Evolutionary conservation across 1,140 invertebrate species (phyloP).

Genomic region (Tigriopus japonicus): DNA sequence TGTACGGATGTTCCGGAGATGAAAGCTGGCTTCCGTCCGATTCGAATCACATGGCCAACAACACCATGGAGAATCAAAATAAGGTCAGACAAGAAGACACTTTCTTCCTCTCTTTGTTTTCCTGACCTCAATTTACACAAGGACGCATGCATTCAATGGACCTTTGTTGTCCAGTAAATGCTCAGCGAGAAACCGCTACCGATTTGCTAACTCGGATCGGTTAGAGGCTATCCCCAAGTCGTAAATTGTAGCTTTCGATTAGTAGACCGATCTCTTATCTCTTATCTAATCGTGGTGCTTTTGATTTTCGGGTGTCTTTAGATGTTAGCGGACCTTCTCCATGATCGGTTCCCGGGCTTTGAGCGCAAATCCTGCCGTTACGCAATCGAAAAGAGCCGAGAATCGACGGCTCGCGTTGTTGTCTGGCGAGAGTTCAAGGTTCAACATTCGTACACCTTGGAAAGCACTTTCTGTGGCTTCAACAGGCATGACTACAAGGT

Average conservation of each 20-base stretch:
- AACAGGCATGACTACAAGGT: slow-evolving; percentile 51
- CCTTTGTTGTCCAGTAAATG: no score
- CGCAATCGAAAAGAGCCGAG: slow-evolving; percentile 51
- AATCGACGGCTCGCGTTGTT: slow-evolving; percentile 62
- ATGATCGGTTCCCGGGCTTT: slow-evolving; percentile 46
- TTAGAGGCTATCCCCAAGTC: no score
- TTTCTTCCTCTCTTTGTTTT: no score
- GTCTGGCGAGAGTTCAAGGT: slow-evolving; percentile 65
- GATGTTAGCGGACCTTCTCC: slow-evolving; percentile 47
- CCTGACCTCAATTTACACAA: background rate
- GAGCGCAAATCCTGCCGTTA: slow-evolving; percentile 52
- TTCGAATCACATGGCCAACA: background rate
- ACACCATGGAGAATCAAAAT: background rate
- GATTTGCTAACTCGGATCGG: no score
- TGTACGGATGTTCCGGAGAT: slow-evolving; percentile 55
- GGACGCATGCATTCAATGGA: background rate
- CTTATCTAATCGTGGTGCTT: no score
- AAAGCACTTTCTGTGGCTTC: slow-evolving; percentile 66
- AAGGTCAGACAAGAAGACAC: no score
- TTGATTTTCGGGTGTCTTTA: slow-evolving; percentile 22
- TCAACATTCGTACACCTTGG: slow-evolving; percentile 57
- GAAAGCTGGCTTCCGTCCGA: background rate
- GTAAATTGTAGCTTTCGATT: no score
- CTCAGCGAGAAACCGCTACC: no score
- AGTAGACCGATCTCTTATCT: no score